Evolutionary conservation across 2,888 invertebrate genomes (phyloP).

Genomic region (Heliconius erato): DNA sequence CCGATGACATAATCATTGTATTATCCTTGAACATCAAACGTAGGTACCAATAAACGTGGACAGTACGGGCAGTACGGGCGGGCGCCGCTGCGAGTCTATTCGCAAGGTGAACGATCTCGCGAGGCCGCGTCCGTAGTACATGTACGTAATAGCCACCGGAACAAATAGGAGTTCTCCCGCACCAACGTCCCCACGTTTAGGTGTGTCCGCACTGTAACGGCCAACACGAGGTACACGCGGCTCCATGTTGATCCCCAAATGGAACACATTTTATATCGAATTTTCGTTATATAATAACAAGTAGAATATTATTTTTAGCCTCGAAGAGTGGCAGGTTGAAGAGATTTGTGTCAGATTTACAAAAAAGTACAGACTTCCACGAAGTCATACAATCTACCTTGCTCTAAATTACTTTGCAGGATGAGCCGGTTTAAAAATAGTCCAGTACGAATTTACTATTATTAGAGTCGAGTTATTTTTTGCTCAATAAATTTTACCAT

Average conservation of each 20-base stretch:
- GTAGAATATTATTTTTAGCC: background rate
- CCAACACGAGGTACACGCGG: constrained; percentile 49
- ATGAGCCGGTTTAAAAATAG: constrained; percentile 71
- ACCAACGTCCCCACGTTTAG: constrained; percentile 45
- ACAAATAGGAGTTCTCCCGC: constrained; percentile 56
- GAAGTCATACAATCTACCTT: background rate
- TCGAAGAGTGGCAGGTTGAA: background rate
- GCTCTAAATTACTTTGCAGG: background rate
- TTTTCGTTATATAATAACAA: background rate
- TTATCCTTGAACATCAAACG: constrained; percentile 76
- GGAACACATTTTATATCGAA: constrained; percentile 10
- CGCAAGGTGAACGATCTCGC: constrained; percentile 80
- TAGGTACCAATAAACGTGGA: constrained; percentile 66
- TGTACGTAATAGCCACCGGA: constrained; percentile 56
- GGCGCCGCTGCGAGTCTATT: constrained; percentile 64
- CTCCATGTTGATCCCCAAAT: constrained; percentile 52
- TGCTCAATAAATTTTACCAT: constrained; percentile 79
- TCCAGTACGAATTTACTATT: constrained; percentile 74
- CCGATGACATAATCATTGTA: constrained; percentile 71
- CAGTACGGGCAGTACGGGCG: constrained; percentile 54
- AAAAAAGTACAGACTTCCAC: background rate
- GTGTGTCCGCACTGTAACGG: constrained; percentile 50
- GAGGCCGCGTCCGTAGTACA: constrained; percentile 69
- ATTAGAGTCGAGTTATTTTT: constrained; percentile 66
- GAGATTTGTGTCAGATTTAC: background rate